Conservation (phyloP, 2,888 invertebrate genomes). For the Clepsis dumicolana region DNA sequence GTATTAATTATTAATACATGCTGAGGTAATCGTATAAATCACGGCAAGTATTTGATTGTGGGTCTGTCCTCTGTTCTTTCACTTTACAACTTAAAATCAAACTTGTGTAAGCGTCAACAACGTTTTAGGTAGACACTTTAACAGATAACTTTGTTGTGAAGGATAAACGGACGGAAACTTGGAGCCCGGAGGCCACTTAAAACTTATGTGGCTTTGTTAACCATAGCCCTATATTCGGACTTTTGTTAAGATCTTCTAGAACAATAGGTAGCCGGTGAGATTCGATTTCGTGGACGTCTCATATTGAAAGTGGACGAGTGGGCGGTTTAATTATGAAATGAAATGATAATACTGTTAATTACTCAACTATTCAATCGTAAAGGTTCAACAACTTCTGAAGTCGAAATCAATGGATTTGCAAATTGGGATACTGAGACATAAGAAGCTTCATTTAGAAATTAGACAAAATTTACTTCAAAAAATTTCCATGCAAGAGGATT, state of each 20-base stretch:
- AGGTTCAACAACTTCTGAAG: background rate
- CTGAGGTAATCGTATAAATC: slow-evolving; percentile 23
- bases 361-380: background rate
- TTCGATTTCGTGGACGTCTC: slow-evolving; percentile 18
- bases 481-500: background rate
- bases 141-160: slow-evolving; percentile 80
- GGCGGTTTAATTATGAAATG: background rate
- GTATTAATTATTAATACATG: background rate
- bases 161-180: slow-evolving; percentile 80
- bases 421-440: background rate
- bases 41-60: slow-evolving; percentile 17
- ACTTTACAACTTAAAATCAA: slow-evolving; percentile 55
- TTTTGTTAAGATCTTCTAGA: slow-evolving; percentile 65
- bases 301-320: background rate
- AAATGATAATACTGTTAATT: background rate
- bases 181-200: slow-evolving; percentile 80
- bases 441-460: background rate
- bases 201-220: slow-evolving; percentile 83
- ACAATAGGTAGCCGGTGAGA: slow-evolving; percentile 58
- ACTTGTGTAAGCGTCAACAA: slow-evolving; percentile 67
- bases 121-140: slow-evolving; percentile 72
- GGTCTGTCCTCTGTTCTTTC: slow-evolving; percentile 47
- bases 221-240: slow-evolving; percentile 70
- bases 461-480: background rate
- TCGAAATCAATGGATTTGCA: background rate